Base-by-base conservation (phyloP, 2,888 invertebrate species). In the Thecophora atra region DNA sequence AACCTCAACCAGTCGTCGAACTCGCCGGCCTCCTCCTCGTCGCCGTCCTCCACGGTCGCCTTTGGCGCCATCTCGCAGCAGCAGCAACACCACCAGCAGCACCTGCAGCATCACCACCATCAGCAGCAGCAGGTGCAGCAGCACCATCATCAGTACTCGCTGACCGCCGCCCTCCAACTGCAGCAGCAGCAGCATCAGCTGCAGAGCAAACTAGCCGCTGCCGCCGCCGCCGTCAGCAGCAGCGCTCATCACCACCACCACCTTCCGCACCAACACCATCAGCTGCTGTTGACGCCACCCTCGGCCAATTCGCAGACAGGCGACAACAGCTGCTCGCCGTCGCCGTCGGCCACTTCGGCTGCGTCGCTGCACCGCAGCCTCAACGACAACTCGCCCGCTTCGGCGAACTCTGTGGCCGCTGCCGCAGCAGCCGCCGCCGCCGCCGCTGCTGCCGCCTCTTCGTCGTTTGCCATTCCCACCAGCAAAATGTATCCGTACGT, bases 401-500 rank as follows among this genome's bases (percentile, higher is more conserved):
- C 89, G 84, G 89, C 89, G 87, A 91, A 89, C 87, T 88, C 90
- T 79, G 89, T 89, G 81, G 89, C 82, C 88, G 77, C 80, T 73
- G 81, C 80, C 74, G 79, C 78, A 68, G 78, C 78, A 80, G 89
- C 89, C 71, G 81, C 81, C 75, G 78, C 80, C 74, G 80, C 80
- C 76, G 81, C 81, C 64, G 81, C 81, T 71, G 81, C 81, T 74
- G 81, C 80, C 64, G 81, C 79, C 51, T 79, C 79, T 54, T 80
- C 81, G 7, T 79, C 81, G 72, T 89, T 90, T 85, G 85, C 85
- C 78, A 89, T 90, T 88, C 91, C 90, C 88, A 89, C 90, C 83
- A 90, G 84, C 88, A 93, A 95, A 89, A 96, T 96, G 95, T 96
- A 96, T 87, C 96, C 96, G 3, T 96, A 96, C 90, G 95, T 96